Evolutionary conservation across 1,140 invertebrate genomes (phyloP).

Genomic region (Hyphantria cunea): DNA sequence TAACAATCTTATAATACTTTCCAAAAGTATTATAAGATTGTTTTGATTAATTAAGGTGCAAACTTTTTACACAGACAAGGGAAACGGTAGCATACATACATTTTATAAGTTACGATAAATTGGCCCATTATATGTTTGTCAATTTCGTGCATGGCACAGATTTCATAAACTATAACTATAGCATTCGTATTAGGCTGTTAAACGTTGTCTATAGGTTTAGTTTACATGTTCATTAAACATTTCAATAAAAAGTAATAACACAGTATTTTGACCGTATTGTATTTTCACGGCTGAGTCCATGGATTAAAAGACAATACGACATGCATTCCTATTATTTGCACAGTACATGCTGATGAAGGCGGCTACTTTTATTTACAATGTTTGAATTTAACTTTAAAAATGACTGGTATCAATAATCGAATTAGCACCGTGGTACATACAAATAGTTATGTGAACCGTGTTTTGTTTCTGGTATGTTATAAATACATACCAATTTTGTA

Average conservation of each 20-base stretch:
- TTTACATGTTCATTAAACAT: not conserved
- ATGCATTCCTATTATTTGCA: not conserved
- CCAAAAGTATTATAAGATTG: no score
- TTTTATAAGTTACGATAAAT: no score
- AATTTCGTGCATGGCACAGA: no score
- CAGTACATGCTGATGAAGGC: not conserved
- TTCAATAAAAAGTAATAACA: not conserved
- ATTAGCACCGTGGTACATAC: conserved; percentile 26
- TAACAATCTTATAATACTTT: no score
- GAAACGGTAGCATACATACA: no score
- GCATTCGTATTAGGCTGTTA: no score
- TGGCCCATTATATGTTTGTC: no score
- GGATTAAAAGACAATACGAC: not conserved
- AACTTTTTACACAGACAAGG: no score
- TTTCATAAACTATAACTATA: no score
- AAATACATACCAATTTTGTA: conserved; percentile 33
- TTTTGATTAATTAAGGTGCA: no score
- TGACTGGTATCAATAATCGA: conserved; percentile 21
- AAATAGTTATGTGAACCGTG: conserved; percentile 18
- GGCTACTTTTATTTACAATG: not conserved
- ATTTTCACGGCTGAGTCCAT: not conserved
- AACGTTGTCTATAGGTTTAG: no score
- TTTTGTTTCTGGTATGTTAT: conserved; percentile 24
- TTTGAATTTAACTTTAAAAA: conserved; percentile 10
- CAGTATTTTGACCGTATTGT: not conserved